Evolutionary conservation across 2,888 invertebrate genomes (phyloP).

Genomic region (Apamea crenata): DNA sequence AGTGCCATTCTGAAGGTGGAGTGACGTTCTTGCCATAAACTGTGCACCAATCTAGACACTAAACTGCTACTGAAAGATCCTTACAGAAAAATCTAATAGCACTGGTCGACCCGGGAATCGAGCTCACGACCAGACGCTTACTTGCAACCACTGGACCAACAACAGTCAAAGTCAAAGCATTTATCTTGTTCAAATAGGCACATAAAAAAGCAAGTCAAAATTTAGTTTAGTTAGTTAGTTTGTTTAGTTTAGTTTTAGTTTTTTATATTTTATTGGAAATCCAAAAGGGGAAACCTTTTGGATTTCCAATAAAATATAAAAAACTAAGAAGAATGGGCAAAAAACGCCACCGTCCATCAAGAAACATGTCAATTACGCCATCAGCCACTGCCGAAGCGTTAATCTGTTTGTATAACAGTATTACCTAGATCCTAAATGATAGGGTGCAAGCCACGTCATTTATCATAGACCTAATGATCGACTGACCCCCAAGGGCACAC

Average conservation of each 20-base stretch:
- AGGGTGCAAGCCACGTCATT: slow-evolving; percentile 7
- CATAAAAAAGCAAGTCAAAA: too few relatives aligned
- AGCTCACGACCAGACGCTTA: neutral
- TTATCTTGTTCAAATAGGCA: neutral
- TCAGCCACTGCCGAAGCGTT: neutral
- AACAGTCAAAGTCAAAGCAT: neutral
- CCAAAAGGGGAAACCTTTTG: too few relatives aligned
- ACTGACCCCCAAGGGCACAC: neutral
- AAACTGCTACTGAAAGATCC: neutral
- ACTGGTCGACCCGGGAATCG: neutral
- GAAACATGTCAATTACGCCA: neutral
- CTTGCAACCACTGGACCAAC: neutral
- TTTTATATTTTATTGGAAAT: too few relatives aligned
- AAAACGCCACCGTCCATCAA: neutral
- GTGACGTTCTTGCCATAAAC: neutral
- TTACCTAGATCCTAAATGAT: neutral
- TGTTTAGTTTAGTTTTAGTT: too few relatives aligned
- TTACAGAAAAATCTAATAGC: neutral
- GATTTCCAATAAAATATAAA: too few relatives aligned
- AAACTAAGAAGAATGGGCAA: neutral
- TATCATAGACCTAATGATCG: slow-evolving; percentile 14
- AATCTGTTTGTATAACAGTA: neutral
- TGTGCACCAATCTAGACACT: neutral
- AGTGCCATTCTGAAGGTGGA: neutral
- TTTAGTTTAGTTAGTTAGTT: too few relatives aligned